These are phyloP conservation scores for Poecile atricapillus DNA, from an alignment of 2,113 vertebrate genomes.

Conservation along the genomic window DNA sequence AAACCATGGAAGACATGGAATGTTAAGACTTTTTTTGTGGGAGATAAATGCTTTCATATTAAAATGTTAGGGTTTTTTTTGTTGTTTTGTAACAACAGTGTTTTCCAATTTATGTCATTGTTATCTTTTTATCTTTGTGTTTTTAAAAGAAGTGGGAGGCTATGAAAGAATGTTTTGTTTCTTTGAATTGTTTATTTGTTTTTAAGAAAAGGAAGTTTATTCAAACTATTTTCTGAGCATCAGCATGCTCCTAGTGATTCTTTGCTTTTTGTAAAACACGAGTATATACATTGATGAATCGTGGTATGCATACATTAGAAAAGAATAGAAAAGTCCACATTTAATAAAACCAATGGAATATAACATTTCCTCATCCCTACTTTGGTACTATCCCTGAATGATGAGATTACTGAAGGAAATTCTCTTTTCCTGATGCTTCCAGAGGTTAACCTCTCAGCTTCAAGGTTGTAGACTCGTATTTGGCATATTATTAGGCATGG, in stretches of 20 bases:
- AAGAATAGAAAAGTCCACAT: neutral
- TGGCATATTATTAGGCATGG: neutral
- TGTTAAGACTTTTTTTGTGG: neutral
- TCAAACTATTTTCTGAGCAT: neutral
- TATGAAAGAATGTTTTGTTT: neutral
- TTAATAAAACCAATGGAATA: neutral
- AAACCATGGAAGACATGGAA: neutral
- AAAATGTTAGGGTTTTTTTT: neutral
- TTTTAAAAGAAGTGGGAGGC: neutral
- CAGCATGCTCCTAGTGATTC: neutral
- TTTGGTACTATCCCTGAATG: neutral
- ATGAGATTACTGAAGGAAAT: neutral
- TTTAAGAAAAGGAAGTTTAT: neutral
- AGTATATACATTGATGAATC: neutral
- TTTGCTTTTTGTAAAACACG: neutral
- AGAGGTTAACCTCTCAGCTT: neutral
- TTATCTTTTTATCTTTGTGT: neutral
- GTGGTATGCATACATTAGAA: neutral
- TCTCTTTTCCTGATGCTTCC: neutral
- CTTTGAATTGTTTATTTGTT: neutral
- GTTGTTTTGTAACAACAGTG: neutral
- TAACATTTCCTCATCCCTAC: neutral
- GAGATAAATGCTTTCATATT: neutral
- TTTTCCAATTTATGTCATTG: neutral
- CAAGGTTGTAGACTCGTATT: neutral